Conservation (phyloP, 2,113 vertebrate genomes). For the Gymnobelideus leadbeateri region DNA sequence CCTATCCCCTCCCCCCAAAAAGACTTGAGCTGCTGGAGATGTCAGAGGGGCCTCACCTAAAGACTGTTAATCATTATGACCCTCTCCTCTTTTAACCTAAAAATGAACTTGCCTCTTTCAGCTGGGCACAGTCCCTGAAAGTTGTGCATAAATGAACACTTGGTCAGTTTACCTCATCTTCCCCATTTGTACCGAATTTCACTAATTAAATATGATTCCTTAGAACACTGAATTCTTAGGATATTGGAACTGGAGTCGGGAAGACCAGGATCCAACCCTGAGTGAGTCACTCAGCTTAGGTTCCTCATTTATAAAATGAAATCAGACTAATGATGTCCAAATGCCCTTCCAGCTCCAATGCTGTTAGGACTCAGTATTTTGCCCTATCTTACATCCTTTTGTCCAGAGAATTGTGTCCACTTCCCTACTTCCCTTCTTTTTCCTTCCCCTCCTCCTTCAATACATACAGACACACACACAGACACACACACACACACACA, state of each 20-base stretch:
- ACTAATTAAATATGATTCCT: background rate
- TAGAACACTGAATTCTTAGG: background rate
- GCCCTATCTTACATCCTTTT: background rate
- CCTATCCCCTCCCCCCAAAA: too few species aligned
- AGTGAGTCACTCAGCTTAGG: background rate
- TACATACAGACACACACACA: too few species aligned
- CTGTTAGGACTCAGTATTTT: background rate
- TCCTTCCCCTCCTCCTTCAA: too few species aligned
- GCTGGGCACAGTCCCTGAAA: background rate
- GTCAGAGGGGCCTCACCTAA: background rate
- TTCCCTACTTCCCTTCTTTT: too few species aligned
- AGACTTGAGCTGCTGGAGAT: background rate
- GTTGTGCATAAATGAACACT: background rate
- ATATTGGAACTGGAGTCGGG: background rate
- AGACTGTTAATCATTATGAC: background rate
- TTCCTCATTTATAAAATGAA: conserved; percentile 36
- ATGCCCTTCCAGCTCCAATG: background rate
- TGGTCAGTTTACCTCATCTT: background rate
- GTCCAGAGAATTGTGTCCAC: background rate
- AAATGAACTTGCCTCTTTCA: background rate
- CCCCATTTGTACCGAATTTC: background rate
- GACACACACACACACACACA: too few species aligned
- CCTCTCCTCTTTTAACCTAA: background rate
- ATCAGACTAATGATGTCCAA: conserved; percentile 27
- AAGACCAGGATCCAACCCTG: background rate